Percentiles rank a stretch among this genome's conserved stretches.
phyloP scores from a whole-genome alignment of 2,888 invertebrate species.

The Octodonta nipae region DNA sequence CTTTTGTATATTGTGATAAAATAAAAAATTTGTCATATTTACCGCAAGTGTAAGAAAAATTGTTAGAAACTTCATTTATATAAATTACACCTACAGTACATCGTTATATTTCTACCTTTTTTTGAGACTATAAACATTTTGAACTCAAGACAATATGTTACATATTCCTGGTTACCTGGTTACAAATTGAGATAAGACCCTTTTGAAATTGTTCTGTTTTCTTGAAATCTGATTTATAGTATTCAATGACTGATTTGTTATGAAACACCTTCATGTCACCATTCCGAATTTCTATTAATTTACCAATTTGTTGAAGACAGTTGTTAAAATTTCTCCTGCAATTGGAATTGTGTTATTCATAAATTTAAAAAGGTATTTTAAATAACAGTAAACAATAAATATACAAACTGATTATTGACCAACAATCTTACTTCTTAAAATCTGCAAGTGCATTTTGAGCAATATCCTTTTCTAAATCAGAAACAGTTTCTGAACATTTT shows the following conservation, averaged over 20 bases:
- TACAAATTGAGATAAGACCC: constrained; percentile 48
- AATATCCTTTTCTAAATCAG: constrained; percentile 31
- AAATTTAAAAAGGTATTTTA: not conserved
- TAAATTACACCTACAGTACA: not conserved
- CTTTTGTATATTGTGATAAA: too few relatives aligned
- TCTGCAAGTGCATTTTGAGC: constrained; percentile 31
- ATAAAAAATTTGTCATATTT: too few relatives aligned
- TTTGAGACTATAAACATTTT: not conserved
- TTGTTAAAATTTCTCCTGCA: constrained; percentile 44
- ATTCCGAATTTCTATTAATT: constrained; percentile 50
- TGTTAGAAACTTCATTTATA: too few relatives aligned
- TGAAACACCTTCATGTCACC: constrained; percentile 64
- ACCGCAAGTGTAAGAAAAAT: too few relatives aligned
- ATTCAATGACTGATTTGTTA: constrained; percentile 74
- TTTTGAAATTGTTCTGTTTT: constrained; percentile 61
- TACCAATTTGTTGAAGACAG: constrained; percentile 49
- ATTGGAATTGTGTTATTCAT: constrained; percentile 8
- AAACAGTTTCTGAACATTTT: constrained; percentile 26
- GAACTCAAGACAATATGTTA: not conserved
- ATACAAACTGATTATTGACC: too few relatives aligned
- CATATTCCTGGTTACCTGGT: constrained; percentile 32
- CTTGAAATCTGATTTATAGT: constrained; percentile 58
- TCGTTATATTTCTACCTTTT: not conserved
- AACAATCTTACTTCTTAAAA: constrained; percentile 33
- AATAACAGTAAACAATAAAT: too few relatives aligned